Conservation (phyloP, 2,888 invertebrate genomes). For the Eupsilia transversa region DNA sequence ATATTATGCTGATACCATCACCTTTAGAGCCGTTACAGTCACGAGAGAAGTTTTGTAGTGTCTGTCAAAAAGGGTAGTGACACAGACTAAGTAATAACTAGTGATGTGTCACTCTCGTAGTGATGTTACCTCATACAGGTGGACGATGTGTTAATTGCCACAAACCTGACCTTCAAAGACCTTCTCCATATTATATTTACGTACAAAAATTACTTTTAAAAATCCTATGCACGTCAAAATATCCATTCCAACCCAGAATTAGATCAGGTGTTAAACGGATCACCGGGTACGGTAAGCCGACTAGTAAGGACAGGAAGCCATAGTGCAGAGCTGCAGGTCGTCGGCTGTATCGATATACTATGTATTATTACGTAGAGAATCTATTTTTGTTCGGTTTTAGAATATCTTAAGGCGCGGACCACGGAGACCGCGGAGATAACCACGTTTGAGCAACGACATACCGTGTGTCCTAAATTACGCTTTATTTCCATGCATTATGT, state of each 20-base stretch:
- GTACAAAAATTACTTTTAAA: neutral
- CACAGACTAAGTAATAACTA: too few relatives aligned
- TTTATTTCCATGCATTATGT: too few relatives aligned
- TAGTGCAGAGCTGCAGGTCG: conserved; percentile 44
- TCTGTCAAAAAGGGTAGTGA: too few relatives aligned
- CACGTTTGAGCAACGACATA: too few relatives aligned
- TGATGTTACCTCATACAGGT: too few relatives aligned
- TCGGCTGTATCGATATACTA: conserved; percentile 15
- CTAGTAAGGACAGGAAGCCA: conserved; percentile 63
- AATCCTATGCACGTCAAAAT: conserved; percentile 40
- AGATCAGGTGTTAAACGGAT: conserved; percentile 62
- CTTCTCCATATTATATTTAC: neutral
- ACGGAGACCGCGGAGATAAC: too few relatives aligned
- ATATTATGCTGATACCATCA: too few relatives aligned
- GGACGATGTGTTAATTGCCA: too few relatives aligned
- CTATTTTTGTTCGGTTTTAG: conserved; percentile 22
- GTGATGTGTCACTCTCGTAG: too few relatives aligned
- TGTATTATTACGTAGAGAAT: conserved; percentile 8
- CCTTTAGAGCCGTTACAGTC: too few relatives aligned
- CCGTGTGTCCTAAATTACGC: too few relatives aligned
- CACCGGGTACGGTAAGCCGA: conserved; percentile 54
- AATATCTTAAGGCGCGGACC: neutral
- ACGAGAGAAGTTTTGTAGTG: too few relatives aligned
- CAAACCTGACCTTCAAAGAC: neutral
- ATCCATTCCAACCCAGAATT: conserved; percentile 38